Evolutionary conservation across 2,113 vertebrate species (phyloP).

Genomic region (Lasiurus borealis): DNA sequence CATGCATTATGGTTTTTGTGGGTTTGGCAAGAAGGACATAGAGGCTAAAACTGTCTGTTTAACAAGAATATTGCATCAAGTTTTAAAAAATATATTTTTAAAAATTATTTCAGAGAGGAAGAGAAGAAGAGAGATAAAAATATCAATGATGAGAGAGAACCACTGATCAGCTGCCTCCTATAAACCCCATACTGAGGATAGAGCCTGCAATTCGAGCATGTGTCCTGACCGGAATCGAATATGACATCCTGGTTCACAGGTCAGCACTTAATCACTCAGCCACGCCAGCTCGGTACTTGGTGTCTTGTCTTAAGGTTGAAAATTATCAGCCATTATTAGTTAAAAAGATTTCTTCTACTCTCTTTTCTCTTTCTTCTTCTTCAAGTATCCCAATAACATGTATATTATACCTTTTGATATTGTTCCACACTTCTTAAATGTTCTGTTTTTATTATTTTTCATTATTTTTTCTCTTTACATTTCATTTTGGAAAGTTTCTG

Average conservation of each 20-base stretch:
- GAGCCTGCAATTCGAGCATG: too few relatives aligned
- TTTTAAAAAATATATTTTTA: not conserved
- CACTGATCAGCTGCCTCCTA: too few relatives aligned
- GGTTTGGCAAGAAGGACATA: slow-evolving; percentile 20
- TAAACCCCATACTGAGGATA: too few relatives aligned
- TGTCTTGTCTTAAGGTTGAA: not conserved
- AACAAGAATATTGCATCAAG: not conserved
- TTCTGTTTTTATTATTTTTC: not conserved
- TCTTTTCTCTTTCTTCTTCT: not conserved
- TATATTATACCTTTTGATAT: not conserved
- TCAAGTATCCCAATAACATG: not conserved
- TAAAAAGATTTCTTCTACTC: not conserved
- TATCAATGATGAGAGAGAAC: too few relatives aligned
- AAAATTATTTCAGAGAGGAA: too few relatives aligned
- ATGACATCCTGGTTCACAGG: too few relatives aligned
- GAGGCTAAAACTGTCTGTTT: not conserved
- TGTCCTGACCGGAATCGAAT: too few relatives aligned
- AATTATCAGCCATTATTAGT: not conserved
- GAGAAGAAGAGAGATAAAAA: too few relatives aligned
- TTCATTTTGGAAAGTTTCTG: not conserved
- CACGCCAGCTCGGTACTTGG: not conserved
- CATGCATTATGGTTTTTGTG: not conserved
- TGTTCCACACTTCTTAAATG: not conserved
- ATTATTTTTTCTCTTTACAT: not conserved
- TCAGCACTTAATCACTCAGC: too few relatives aligned